A percentile compares a stretch with the other conserved stretches of the same genome.
Conservation (phyloP, 2,888 invertebrate species). For the Chrysodeixis includens region DNA sequence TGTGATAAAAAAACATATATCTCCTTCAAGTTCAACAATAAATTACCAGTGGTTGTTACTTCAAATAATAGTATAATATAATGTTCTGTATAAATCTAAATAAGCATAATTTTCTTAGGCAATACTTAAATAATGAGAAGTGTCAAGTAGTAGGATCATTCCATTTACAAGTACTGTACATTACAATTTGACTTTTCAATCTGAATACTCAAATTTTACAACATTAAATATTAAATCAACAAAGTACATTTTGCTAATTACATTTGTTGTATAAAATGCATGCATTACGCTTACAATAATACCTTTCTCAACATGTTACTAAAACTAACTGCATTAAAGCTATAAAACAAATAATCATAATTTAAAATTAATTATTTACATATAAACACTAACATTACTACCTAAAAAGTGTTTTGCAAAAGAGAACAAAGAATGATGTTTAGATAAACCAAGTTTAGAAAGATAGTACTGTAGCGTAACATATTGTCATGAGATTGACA, state of each 20-base stretch:
- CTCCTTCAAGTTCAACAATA: not conserved
- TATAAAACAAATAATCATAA: slow-evolving; percentile 2
- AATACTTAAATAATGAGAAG: slow-evolving; percentile 40
- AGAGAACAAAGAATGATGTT: not conserved
- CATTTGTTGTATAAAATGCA: not conserved
- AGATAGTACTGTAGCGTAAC: not conserved
- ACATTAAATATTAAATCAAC: not conserved
- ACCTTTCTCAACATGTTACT: not conserved
- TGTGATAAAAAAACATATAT: not conserved
- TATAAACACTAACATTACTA: not conserved
- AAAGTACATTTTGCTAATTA: not conserved
- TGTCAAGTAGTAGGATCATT: slow-evolving; percentile 1
- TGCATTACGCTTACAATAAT: not conserved
- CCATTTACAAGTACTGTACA: not conserved
- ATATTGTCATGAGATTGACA: not conserved
- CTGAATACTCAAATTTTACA: not conserved
- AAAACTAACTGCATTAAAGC: not conserved
- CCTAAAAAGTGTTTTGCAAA: not conserved
- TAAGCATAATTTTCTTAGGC: slow-evolving; percentile 7
- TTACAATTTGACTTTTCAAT: not conserved
- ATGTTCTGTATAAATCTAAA: slow-evolving; percentile 1
- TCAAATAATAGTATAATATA: not conserved
- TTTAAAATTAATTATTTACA: slow-evolving; percentile 1
- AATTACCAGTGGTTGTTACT: not conserved
- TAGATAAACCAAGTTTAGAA: not conserved